These are phyloP conservation scores for Entomobrya multifasciata DNA, from an alignment of 2,888 invertebrate species.

Conservation along the genomic window DNA sequence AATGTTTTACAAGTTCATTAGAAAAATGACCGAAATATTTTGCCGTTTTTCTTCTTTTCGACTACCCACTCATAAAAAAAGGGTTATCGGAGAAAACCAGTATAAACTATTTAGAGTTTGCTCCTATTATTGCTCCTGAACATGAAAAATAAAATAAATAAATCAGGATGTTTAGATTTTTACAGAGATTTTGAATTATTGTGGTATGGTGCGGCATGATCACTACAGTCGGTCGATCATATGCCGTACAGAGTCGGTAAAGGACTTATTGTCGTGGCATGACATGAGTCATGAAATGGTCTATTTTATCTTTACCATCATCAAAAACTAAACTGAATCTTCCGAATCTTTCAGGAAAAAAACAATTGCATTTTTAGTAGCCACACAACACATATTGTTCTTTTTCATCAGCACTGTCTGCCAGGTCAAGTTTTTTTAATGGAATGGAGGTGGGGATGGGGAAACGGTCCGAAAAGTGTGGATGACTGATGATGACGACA, in stretches of 20 bases:
- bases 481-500: conserved; percentile 33
- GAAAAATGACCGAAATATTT: conserved; percentile 14
- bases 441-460: conserved; percentile 17
- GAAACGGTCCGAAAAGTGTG: not conserved
- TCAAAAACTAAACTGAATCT: conserved; percentile 8
- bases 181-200: not conserved
- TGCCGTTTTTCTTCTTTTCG: conserved; percentile 1
- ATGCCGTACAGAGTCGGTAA: not conserved
- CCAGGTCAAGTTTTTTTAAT: not conserved
- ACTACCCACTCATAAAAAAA: not conserved
- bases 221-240: conserved; percentile 30
- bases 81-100: not conserved
- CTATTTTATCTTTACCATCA: conserved; percentile 41
- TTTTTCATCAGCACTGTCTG: not conserved
- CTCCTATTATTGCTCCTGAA: not conserved
- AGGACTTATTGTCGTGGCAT: too few species aligned
- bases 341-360: conserved; percentile 9
- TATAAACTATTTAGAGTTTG: not conserved
- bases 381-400: conserved; percentile 12
- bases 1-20: conserved; percentile 57
- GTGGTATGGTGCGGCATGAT: not conserved
- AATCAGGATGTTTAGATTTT: not conserved
- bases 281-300: conserved; percentile 49
- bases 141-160: conserved; percentile 8
- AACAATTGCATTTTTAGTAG: conserved; percentile 12